Base-by-base conservation (phyloP, 2,888 invertebrate genomes). In the Eutolmus rufibarbis region DNA sequence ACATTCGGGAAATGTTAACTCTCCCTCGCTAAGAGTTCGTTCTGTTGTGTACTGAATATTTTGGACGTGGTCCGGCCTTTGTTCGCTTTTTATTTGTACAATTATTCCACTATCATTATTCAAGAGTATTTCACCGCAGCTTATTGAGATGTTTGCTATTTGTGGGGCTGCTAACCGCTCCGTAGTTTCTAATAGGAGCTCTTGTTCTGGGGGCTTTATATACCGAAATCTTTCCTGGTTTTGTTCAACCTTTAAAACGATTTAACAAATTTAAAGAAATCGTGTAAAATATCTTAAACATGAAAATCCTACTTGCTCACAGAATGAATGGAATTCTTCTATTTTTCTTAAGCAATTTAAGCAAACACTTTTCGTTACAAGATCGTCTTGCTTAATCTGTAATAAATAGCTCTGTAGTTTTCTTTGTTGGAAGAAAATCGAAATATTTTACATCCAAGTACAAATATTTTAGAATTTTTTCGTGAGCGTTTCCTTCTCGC, bases 381-480 rank as follows among this genome's bases (percentile, higher is more conserved):
- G 16, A 87, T 89, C 89, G 7, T 87, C 86, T 23, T 87, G 74
- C 46, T 88, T 89, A 12, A 89, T 87, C 89, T 89, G 74, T 19
- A 88, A 87, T 57, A 76, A 86, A 37, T 51, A 57, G 19, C 34
- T 31, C 5, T 8, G n/a, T 81, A 43, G 66, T 46, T 31, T 34
- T 31, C 66, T 79, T 19, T 51, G 9, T 31, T 78, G 74, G n/a
- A 43, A 66, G 19, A 40, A n/a, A 66, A 19, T n/a, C 12, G 31
- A 56, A 76, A 76, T 66, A 28, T 28, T 28, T 86, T 88, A 89
- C 89, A 34, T 89, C 87, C 23, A 89, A 46, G 66, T 85, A 74
- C 9, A 89, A 78, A 87, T 88, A 88, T 84, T 88, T 89, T 16
- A 51, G 19, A n/a, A 89, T 88, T 84, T 89, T 89, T 9, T 57